Conservation (phyloP, 2,888 invertebrate species). For the Gisinianus flammeolus region DNA sequence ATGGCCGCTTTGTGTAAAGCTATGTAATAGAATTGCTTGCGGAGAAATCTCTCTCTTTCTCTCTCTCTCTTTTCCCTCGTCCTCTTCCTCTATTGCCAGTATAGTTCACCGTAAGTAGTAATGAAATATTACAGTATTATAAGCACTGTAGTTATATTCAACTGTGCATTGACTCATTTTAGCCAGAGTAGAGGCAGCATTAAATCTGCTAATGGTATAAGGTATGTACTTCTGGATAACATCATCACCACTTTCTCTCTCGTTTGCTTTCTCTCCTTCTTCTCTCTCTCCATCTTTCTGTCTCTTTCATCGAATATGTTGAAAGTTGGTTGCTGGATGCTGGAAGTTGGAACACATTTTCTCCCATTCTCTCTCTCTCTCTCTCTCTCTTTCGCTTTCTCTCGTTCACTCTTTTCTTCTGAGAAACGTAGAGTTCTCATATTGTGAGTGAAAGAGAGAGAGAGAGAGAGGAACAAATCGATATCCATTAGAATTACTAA, state of each 20-base stretch:
- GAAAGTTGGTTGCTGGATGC: neutral
- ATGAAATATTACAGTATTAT: no score
- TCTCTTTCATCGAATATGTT: neutral
- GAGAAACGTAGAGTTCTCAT: neutral
- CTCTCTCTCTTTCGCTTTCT: neutral
- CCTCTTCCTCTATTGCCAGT: no score
- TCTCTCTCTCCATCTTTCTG: neutral
- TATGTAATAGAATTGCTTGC: neutral
- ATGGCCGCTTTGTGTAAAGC: neutral
- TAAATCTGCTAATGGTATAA: no score
- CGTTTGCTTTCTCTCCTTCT: neutral
- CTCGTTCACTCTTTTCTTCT: neutral
- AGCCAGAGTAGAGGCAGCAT: no score
- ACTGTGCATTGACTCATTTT: no score
- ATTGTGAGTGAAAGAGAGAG: slow-evolving; percentile 10
- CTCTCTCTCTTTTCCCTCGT: neutral
- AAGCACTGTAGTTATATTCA: no score
- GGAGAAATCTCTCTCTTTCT: neutral
- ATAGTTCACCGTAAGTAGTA: no score
- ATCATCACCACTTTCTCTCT: no score
- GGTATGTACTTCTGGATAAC: no score
- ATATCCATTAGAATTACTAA: slow-evolving; percentile 50
- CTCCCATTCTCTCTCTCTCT: neutral
- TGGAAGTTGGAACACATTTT: neutral
- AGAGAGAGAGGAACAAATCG: slow-evolving; percentile 35